Evolutionary conservation across 2,797 vertebrate species (phyloP).

Genomic region (Hylomyscus alleni): DNA sequence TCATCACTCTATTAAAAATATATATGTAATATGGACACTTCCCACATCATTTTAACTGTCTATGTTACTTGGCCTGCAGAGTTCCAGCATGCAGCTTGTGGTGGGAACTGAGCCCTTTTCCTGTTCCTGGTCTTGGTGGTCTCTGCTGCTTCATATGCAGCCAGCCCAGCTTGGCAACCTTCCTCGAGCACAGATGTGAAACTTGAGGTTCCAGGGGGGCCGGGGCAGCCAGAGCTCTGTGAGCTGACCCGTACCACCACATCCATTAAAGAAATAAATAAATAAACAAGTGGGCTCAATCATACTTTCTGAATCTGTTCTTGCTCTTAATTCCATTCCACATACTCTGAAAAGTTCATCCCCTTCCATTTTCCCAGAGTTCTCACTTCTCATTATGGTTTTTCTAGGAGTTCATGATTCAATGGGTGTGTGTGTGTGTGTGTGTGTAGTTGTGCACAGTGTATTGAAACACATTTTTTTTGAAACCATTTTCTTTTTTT

Average conservation of each 20-base stretch:
- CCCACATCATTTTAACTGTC: neutral
- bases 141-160: neutral
- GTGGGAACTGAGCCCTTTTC: neutral
- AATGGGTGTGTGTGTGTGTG: constrained; percentile 40
- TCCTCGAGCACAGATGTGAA: neutral
- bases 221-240: neutral
- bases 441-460: constrained; percentile 6
- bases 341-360: constrained; percentile 48
- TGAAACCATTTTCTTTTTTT: constrained; percentile 28
- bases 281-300: neutral
- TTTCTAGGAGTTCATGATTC: constrained; percentile 53
- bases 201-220: neutral
- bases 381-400: constrained; percentile 71
- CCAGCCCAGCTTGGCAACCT: neutral
- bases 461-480: constrained; percentile 23
- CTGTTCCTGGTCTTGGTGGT: neutral
- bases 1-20: neutral
- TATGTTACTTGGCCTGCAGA: neutral
- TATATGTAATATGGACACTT: neutral
- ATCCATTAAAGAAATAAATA: neutral
- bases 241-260: neutral
- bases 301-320: neutral
- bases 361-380: neutral
- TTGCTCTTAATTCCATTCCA: neutral
- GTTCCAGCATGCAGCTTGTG: neutral